A percentile compares a stretch with the other conserved stretches of the same genome.
Conservation (phyloP, 2,888 invertebrate genomes). For the Acrocyrtus sp. region DNA sequence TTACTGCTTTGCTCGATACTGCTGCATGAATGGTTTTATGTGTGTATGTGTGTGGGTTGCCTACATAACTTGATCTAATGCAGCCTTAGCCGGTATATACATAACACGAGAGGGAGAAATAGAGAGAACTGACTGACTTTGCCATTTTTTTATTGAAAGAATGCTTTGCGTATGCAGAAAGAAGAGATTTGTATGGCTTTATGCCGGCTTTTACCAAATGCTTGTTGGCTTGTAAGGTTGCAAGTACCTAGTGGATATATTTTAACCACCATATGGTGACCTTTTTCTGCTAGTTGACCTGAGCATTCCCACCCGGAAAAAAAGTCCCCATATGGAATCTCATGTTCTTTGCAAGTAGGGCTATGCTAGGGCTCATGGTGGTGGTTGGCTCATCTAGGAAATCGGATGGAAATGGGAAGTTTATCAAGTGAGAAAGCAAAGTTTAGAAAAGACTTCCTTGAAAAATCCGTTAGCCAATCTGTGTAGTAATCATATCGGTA, state of each 20-base stretch:
- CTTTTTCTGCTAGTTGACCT: conserved; percentile 38
- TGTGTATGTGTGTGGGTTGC: conserved; percentile 41
- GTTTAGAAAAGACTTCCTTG: no score
- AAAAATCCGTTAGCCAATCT: no score
- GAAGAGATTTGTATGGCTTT: conserved; percentile 19
- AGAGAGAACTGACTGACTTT: conserved; percentile 34
- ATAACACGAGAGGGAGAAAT: conserved; percentile 27
- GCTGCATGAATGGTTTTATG: conserved; percentile 45
- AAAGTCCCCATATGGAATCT: conserved; percentile 30
- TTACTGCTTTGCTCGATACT: no score
- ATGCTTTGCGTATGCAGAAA: conserved; percentile 19
- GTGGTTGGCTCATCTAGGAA: no score
- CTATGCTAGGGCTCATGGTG: no score
- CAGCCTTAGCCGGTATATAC: conserved; percentile 51
- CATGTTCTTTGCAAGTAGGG: conserved; percentile 23
- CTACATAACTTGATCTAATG: conserved; percentile 34
- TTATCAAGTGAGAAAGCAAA: no score
- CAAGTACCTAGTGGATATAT: no score
- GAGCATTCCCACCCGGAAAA: conserved; percentile 1
- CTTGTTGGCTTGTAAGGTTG: no score
- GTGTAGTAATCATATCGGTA: no score
- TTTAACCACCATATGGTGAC: conserved; percentile 53
- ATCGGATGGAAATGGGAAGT: no score
- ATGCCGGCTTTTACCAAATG: conserved; percentile 52
- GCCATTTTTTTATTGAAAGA: conserved; percentile 38